Evolutionary conservation across 2,888 invertebrate genomes (phyloP), one percentile per base, ranked within the genome.

Genomic region (Lydus trimaculatus): DNA sequence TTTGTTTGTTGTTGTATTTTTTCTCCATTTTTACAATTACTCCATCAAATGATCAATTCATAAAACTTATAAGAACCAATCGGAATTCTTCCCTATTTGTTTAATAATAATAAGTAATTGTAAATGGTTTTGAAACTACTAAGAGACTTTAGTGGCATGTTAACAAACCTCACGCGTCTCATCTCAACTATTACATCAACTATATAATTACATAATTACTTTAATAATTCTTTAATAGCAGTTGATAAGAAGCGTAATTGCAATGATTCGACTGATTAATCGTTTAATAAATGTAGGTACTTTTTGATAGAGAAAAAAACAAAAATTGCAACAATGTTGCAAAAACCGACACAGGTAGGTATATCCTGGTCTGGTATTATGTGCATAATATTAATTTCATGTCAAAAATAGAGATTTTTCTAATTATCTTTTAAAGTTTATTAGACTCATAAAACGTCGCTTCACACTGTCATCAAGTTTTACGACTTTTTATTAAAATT

Each of bases 171-270:
- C 70, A 70, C 70, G 67, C 70, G 67, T 70, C 65, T 67, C 48
- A 48, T 48, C 63, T 52, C 11, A 15, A n/a, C 39, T 63, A 63
- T 59, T 61, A 43, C 67, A 59, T 28, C 63, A 64, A 58, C 58
- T 61, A 61, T 70, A 62, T 65, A 71, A 71, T 71, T 71, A 71
- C 67, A 67, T 67, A 71, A 71, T 71, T 71, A 71, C 71, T 65
- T 71, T 63, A 71, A 71, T 67, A 71, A 70, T 70, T 65, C 67
- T 64, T 5, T 9, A 70, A 70, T 70, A 20, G n/a, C n/a, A n/a
- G n/a, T 67, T 65, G 70, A 71, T 71, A 71, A 71, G 66, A 63
- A 67, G 71, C 65, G 43, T 71, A 71, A 71, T 67, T 71, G 67
- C 63, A 56, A 63, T 23, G 15, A 33, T 58, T 63, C 67, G 58